A percentile compares a stretch with the other conserved stretches of the same genome.
These are phyloP conservation scores for Anaspis maculata DNA, from an alignment of 2,888 invertebrate genomes.

Conservation along the genomic window DNA sequence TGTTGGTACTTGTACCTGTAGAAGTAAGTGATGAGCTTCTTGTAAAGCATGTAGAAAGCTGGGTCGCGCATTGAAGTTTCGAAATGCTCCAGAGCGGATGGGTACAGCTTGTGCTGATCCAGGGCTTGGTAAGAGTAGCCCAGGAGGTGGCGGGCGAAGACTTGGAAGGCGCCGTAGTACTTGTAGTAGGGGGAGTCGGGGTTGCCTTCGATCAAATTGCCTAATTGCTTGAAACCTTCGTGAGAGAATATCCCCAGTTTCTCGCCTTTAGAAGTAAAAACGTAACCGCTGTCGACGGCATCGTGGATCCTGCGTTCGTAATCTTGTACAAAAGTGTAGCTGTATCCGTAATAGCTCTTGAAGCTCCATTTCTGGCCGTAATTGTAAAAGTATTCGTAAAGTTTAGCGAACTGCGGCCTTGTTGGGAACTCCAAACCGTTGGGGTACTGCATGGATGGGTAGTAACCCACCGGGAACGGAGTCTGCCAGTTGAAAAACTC, in stretches of 20 bases:
- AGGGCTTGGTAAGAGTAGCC: conserved; percentile 39
- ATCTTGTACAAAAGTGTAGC: conserved; percentile 40
- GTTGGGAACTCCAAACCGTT: conserved; percentile 59
- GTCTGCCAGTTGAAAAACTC: conserved; percentile 47
- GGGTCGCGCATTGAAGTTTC: conserved; percentile 61
- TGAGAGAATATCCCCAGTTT: conserved; percentile 52
- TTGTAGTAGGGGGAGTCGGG: conserved; percentile 52
- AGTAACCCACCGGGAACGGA: conserved; percentile 51
- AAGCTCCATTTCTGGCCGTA: conserved; percentile 27
- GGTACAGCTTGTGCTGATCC: conserved; percentile 43
- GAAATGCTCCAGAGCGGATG: conserved; percentile 58
- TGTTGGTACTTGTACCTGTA: conserved; percentile 47
- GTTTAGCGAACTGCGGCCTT: conserved; percentile 50
- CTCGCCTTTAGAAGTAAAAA: too few species aligned
- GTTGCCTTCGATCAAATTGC: conserved; percentile 56
- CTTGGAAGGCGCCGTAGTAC: conserved; percentile 48
- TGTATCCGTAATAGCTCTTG: conserved; percentile 45
- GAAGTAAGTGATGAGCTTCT: conserved; percentile 53
- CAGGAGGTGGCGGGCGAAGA: conserved; percentile 50
- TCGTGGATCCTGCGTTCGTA: conserved; percentile 50
- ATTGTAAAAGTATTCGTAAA: conserved; percentile 41
- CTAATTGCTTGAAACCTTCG: conserved; percentile 57
- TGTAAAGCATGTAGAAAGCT: conserved; percentile 59
- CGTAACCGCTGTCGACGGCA: conserved; percentile 49
- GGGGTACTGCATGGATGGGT: conserved; percentile 53